A percentile compares a stretch with the other conserved stretches of the same genome.
These are phyloP conservation scores for Latrodectus hesperus DNA, from an alignment of 2,888 invertebrate genomes.

Conservation along the genomic window DNA sequence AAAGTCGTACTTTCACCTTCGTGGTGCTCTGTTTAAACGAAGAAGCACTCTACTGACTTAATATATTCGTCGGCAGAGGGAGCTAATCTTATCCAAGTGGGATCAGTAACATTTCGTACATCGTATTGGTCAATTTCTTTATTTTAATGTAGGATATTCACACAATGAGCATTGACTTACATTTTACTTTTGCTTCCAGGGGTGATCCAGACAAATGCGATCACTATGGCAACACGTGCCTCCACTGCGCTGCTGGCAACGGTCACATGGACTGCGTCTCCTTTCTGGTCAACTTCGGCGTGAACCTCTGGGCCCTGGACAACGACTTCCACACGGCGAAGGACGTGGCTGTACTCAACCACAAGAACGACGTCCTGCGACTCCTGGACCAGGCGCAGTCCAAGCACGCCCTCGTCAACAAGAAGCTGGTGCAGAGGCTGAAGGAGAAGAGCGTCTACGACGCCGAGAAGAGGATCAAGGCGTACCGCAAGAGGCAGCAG, in stretches of 20 bases:
- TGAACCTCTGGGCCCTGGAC: conserved; percentile 92
- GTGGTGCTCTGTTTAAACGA: no score
- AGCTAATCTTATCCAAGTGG: not conserved
- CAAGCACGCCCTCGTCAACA: conserved; percentile 84
- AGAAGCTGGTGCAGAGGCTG: conserved; percentile 52
- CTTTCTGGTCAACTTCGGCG: conserved; percentile 94
- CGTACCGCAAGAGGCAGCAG: conserved; percentile 88
- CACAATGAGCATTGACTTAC: not conserved
- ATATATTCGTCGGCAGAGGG: no score
- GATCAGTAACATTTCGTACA: not conserved
- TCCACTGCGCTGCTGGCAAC: conserved; percentile 90
- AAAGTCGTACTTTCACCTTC: no score
- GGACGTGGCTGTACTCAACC: conserved; percentile 92
- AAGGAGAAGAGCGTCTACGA: conserved; percentile 92
- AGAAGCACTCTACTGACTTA: no score
- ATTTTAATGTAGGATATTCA: not conserved
- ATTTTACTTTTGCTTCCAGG: conserved; percentile 77
- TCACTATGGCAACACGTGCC: conserved; percentile 92
- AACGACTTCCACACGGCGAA: conserved; percentile 94
- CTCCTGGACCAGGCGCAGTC: conserved; percentile 88
- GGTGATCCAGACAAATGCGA: conserved; percentile 96
- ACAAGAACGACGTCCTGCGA: conserved; percentile 88
- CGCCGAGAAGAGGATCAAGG: conserved; percentile 87
- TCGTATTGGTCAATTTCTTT: no score
- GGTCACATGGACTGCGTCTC: conserved; percentile 94